Evolutionary conservation across 2,888 invertebrate genomes (phyloP), one percentile per base, ranked within the genome.

Genomic region (Drosophila ezoana): DNA sequence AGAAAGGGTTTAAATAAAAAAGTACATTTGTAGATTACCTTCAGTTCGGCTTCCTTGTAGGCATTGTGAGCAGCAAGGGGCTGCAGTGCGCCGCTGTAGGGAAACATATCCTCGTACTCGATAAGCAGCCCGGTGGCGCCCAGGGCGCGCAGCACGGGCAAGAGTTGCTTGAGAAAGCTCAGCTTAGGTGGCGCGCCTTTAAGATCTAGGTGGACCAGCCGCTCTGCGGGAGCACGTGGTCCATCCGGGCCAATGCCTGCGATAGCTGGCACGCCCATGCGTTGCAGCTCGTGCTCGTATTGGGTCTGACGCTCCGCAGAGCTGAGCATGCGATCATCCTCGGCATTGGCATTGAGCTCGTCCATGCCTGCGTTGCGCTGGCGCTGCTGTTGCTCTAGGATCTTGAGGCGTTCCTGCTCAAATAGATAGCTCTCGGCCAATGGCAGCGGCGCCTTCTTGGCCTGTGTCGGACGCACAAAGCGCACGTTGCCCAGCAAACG

Each of bases 31-130:
- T n/a, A n/a, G n/a, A n/a, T n/a, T 54, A 92, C 92, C 84, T 89
- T 90, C 11, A 92, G 72, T 59, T 92, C 92, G 10, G 86, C 90
- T 35, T 84, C 75, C 58, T 89, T 90, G 76, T 92, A 92, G 10
- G 95, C 95, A 92, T 93, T 95, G 82, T 92, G 93, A 0, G 93
- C 95, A 60, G 93, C 92, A 64, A 93, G 93, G 69, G 90, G 92
- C 85, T 93, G 93, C 38, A 96, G 90, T 1, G 90, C 85, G 1
- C 95, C 95, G 49, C 91, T 92, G 91, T 95, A 96, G 0, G 96
- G 96, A 91, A 96, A 96, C 95, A 95, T 96, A 87, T 96, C 96
- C 92, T 96, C 96, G 93, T 96, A 96, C 91, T 96, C 96, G 75
- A 95, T 91, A 18, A 95, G 89, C 49, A 96, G 91, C 0, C 96